These are phyloP conservation scores for Spodoptera exigua DNA, from an alignment of 2,888 invertebrate genomes.

Conservation along the genomic window DNA sequence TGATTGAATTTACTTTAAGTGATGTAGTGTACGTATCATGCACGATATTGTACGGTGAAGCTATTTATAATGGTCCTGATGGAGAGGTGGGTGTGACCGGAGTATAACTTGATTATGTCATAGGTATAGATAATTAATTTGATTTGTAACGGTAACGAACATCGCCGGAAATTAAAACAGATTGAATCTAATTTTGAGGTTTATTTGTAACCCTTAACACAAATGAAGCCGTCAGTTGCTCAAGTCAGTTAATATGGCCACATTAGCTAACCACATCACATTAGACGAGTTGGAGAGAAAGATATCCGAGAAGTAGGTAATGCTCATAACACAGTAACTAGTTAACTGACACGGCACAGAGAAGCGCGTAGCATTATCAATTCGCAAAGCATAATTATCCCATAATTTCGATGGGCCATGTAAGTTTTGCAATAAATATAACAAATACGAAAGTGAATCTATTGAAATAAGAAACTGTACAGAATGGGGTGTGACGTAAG, in stretches of 20 bases:
- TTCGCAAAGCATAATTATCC: conserved; percentile 68
- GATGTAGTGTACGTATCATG: too few relatives aligned
- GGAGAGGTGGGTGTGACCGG: conserved; percentile 6
- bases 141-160: conserved; percentile 6
- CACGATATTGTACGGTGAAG: too few relatives aligned
- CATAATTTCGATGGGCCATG: conserved; percentile 48
- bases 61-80: not conserved
- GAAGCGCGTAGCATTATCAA: conserved; percentile 64
- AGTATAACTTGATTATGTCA: conserved; percentile 9
- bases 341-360: conserved; percentile 24
- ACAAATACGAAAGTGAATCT: conserved; percentile 59
- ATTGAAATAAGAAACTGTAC: conserved; percentile 59
- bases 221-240: conserved; percentile 12
- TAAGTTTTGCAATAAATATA: conserved; percentile 63
- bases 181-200: not conserved
- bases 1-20: not conserved
- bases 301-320: conserved; percentile 17
- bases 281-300: conserved; percentile 33
- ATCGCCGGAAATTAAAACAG: conserved; percentile 12
- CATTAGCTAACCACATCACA: conserved; percentile 30
- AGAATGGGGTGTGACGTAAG: conserved; percentile 68
- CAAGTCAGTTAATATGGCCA: conserved; percentile 20
- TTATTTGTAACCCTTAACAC: conserved; percentile 1
- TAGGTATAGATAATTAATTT: conserved; percentile 6
- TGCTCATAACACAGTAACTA: conserved; percentile 9